Evolutionary conservation across 37 sponge, comb jelly and placozoan genomes (phyloP).

Genomic region (Lycopodina hypogea): DNA sequence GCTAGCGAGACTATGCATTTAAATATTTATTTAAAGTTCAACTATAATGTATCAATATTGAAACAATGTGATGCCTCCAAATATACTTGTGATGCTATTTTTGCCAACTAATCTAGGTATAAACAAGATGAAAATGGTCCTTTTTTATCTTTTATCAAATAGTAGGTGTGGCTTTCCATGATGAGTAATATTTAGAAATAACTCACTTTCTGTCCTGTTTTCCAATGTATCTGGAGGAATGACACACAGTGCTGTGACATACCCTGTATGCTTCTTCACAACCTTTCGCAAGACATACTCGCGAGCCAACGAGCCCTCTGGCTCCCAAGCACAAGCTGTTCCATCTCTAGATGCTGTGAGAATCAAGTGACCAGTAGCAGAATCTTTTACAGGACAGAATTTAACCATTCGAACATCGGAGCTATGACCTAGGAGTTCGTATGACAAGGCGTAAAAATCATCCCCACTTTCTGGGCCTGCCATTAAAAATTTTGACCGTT

Average conservation of each 20-base stretch:
- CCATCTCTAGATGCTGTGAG: slow-evolving; percentile 68
- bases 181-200: background rate
- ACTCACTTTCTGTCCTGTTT: background rate
- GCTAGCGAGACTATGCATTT: too few relatives aligned
- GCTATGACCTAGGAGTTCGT: slow-evolving; percentile 57
- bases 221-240: slow-evolving; percentile 32
- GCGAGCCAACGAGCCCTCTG: background rate
- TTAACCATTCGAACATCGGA: slow-evolving; percentile 57
- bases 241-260: slow-evolving; percentile 56
- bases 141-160: too few relatives aligned
- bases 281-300: slow-evolving; percentile 42
- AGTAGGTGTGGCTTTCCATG: background rate
- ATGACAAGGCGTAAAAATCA: slow-evolving; percentile 38
- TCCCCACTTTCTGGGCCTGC: background rate
- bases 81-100: too few relatives aligned
- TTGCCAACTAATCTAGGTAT: too few relatives aligned
- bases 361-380: slow-evolving; percentile 24
- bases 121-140: too few relatives aligned
- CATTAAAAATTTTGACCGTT: too few relatives aligned
- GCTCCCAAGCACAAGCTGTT: slow-evolving; percentile 54
- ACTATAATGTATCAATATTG: too few relatives aligned
- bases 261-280: slow-evolving; percentile 50
- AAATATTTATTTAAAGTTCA: too few relatives aligned
- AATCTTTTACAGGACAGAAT: slow-evolving; percentile 10
- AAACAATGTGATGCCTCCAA: too few relatives aligned